Conservation (phyloP, 2,113 vertebrate genomes). For the Microtus oregoni region DNA sequence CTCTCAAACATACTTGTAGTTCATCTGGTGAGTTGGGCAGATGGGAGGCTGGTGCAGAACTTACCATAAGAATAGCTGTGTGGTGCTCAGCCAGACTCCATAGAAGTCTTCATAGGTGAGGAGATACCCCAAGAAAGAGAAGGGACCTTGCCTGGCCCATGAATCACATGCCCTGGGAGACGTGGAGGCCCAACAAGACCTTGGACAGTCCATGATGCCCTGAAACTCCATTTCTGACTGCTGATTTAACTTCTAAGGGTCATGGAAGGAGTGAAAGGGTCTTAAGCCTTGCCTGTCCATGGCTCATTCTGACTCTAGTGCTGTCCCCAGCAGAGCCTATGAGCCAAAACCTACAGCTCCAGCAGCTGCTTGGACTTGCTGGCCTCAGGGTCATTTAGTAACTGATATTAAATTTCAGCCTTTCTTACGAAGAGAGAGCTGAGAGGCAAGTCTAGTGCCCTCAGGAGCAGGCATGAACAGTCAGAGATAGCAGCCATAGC, state of each 20-base stretch:
- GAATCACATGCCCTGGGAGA: background rate
- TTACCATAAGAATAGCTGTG: background rate
- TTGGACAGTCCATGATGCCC: background rate
- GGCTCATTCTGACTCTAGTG: background rate
- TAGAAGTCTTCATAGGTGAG: background rate
- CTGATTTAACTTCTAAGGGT: background rate
- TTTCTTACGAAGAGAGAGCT: conserved; percentile 63
- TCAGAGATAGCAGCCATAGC: background rate
- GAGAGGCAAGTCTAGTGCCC: conserved; percentile 49
- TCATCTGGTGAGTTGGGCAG: background rate
- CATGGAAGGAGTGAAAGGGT: background rate
- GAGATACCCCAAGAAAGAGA: background rate
- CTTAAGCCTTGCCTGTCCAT: background rate
- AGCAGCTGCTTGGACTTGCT: conserved; percentile 74
- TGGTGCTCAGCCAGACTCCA: background rate
- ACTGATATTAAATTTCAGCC: conserved; percentile 67
- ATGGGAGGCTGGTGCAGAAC: background rate
- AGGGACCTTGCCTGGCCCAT: background rate
- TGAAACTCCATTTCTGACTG: background rate
- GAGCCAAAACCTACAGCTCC: conserved; percentile 25
- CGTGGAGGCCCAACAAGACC: background rate
- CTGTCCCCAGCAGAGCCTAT: background rate
- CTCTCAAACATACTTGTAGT: background rate
- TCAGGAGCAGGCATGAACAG: too few relatives aligned
- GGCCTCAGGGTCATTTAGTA: conserved; percentile 67